A percentile compares a stretch with the other conserved stretches of the same genome.
Conservation (phyloP, 1,140 invertebrate genomes). For the Polypedilum pembai region DNA sequence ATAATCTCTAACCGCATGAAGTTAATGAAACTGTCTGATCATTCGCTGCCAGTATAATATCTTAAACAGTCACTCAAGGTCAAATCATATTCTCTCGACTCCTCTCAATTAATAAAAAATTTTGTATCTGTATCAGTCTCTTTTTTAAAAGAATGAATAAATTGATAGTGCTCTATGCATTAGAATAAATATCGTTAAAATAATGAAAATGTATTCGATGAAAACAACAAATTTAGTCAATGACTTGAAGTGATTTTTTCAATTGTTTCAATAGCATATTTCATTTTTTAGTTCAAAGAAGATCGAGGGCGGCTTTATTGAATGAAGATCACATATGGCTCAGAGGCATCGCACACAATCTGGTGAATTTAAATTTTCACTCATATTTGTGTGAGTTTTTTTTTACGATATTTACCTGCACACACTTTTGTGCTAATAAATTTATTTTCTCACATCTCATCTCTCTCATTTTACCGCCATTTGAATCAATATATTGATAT, state of each 20-base stretch:
- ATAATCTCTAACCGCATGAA: neutral
- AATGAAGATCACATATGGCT: neutral
- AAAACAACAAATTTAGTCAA: too few species aligned
- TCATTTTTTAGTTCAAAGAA: neutral
- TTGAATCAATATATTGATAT: neutral
- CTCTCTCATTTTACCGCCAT: neutral
- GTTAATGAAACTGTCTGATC: neutral
- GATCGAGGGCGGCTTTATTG: neutral
- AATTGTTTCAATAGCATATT: neutral
- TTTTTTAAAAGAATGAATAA: too few species aligned
- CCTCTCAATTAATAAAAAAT: neutral
- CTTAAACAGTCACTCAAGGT: neutral
- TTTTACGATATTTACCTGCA: conserved; percentile 12
- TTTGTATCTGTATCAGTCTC: too few species aligned
- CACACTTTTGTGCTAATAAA: neutral
- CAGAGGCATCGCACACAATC: neutral
- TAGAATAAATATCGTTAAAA: too few species aligned
- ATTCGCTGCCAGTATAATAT: neutral
- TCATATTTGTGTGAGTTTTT: neutral
- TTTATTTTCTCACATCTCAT: neutral
- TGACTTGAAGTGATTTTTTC: neutral
- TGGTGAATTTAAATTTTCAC: neutral
- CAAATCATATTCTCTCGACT: neutral
- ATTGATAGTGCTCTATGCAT: too few species aligned
- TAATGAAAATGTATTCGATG: too few species aligned